Evolutionary conservation across 1,140 invertebrate species (phyloP).

Genomic region (Lepeophtheirus salmonis): DNA sequence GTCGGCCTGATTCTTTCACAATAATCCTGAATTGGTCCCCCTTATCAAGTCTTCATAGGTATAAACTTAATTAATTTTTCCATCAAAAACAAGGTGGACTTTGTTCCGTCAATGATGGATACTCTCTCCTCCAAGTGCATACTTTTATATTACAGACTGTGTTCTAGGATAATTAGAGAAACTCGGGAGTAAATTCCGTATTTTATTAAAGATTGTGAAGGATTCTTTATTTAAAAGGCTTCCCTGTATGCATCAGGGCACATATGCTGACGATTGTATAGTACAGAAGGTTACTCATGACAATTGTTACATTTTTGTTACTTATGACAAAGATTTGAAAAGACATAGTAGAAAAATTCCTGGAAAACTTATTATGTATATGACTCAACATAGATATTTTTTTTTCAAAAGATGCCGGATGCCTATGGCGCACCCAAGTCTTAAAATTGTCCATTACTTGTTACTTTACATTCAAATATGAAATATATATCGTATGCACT

Average conservation of each 20-base stretch:
- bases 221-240: constrained; percentile 83
- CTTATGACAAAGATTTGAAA: constrained; percentile 94
- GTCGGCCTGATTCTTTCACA: constrained; percentile 87
- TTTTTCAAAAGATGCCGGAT: constrained; percentile 97
- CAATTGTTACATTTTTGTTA: constrained; percentile 98
- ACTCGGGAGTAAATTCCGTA: constrained; percentile 78
- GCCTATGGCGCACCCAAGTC: constrained; percentile 68
- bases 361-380: constrained; percentile 96
- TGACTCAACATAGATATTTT: constrained; percentile 75
- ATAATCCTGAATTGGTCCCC: constrained; percentile 98
- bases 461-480: neutral
- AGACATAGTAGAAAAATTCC: constrained; percentile 91
- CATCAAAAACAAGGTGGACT: constrained; percentile 93
- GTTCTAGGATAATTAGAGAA: constrained; percentile 97
- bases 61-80: constrained; percentile 99
- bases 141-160: constrained; percentile 95
- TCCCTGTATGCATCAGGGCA: constrained; percentile 87
- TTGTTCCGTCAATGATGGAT: constrained; percentile 95
- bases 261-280: constrained; percentile 97
- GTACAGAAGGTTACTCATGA: constrained; percentile 60
- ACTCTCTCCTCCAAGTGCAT: constrained; percentile 97
- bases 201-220: constrained; percentile 87
- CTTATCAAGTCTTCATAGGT: constrained; percentile 88
- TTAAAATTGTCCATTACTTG: neutral
- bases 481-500: neutral